Evolutionary conservation across 2,113 vertebrate species (phyloP).

Genomic region (Myiopsitta monachus): DNA sequence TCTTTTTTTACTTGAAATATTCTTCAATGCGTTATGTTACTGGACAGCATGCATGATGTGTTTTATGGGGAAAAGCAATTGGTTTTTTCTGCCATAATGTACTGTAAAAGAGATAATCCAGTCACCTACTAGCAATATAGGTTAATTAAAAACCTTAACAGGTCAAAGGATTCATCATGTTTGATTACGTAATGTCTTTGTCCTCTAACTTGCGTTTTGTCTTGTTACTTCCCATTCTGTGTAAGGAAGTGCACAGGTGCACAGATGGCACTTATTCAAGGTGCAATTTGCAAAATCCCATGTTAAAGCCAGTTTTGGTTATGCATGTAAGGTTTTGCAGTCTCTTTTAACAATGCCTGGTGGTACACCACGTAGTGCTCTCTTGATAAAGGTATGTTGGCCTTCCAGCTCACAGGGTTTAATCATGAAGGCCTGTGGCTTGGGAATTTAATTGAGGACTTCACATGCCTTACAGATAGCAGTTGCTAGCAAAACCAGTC

Average conservation of each 20-base stretch:
- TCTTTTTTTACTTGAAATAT: background rate
- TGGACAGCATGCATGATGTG: background rate
- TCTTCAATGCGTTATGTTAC: background rate
- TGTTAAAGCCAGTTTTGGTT: background rate
- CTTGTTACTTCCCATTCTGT: background rate
- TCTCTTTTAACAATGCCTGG: background rate
- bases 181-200: background rate
- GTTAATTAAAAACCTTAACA: background rate
- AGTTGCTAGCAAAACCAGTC: background rate
- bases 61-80: background rate
- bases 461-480: background rate
- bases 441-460: background rate
- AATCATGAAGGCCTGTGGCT: background rate
- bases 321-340: background rate
- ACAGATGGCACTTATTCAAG: background rate
- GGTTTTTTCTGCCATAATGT: background rate
- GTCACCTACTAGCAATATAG: background rate
- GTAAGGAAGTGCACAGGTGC: background rate
- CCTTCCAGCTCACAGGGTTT: background rate
- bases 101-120: background rate
- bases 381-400: background rate
- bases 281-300: background rate
- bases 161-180: background rate
- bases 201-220: background rate
- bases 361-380: background rate